phyloP scores from a whole-genome alignment of 2,113 vertebrate species.

The Aramus guarauna region DNA sequence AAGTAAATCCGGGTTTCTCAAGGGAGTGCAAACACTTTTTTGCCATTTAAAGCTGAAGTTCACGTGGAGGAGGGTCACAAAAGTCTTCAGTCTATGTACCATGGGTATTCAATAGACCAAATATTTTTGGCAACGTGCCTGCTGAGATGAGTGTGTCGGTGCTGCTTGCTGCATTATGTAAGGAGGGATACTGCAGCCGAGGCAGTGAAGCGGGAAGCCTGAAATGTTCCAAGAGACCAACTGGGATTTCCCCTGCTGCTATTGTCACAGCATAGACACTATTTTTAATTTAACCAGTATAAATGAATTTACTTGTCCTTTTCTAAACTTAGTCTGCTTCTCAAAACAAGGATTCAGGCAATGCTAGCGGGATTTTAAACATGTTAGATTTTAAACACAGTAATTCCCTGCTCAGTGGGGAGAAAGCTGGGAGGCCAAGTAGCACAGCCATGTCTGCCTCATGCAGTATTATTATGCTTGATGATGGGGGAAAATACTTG shows the following conservation, averaged over 20 bases:
- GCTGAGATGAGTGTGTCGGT: neutral
- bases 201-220: constrained; percentile 19
- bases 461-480: neutral
- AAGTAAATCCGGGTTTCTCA: neutral
- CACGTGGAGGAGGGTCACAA: neutral
- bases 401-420: neutral
- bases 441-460: neutral
- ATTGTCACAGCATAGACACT: constrained; percentile 19
- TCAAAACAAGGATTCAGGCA: neutral
- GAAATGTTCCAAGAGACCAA: constrained; percentile 21
- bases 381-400: neutral
- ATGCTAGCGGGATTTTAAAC: neutral
- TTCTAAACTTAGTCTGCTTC: neutral
- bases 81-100: neutral
- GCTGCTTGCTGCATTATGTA: constrained; percentile 24
- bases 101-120: neutral
- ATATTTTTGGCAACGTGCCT: neutral
- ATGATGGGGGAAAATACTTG: neutral
- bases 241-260: constrained; percentile 17
- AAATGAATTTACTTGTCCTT: constrained; percentile 12
- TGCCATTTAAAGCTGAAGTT: neutral
- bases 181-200: neutral
- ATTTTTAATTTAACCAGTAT: constrained; percentile 41
- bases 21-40: constrained; percentile 3
- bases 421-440: neutral